phyloP scores from a whole-genome alignment of 1,140 invertebrate species.

The Pristionchus pacificus region DNA sequence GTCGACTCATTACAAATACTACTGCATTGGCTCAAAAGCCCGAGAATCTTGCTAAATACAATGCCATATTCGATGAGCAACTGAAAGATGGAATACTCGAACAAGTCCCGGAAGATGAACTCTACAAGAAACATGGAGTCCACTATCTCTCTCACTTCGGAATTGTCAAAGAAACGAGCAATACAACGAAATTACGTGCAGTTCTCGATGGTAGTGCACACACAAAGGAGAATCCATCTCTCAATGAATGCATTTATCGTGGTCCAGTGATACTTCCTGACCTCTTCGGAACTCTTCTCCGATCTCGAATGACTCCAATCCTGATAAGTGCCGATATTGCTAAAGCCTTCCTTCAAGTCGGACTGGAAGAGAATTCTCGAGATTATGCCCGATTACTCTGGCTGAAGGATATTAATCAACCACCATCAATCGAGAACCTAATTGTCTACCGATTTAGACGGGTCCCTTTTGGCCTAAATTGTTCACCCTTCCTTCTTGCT shows the following conservation, averaged over 20 bases:
- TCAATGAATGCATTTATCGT: slow-evolving; percentile 53
- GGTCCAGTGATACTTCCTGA: slow-evolving; percentile 32
- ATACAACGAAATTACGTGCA: slow-evolving; percentile 53
- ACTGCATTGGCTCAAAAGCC: background rate
- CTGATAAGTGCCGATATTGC: slow-evolving; percentile 27
- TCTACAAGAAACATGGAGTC: slow-evolving; percentile 4
- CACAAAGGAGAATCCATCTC: slow-evolving; percentile 37
- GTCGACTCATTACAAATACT: background rate
- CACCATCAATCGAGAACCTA: slow-evolving; percentile 21
- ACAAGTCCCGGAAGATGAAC: background rate
- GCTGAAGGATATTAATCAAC: slow-evolving; percentile 25
- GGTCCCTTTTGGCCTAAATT: slow-evolving; percentile 31
- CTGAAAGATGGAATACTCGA: background rate
- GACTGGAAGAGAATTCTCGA: slow-evolving; percentile 25
- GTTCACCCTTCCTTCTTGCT: slow-evolving; percentile 24
- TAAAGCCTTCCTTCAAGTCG: slow-evolving; percentile 36
- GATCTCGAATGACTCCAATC: slow-evolving; percentile 25
- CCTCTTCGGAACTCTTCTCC: slow-evolving; percentile 22
- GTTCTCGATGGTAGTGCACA: slow-evolving; percentile 58
- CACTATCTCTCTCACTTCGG: slow-evolving; percentile 61
- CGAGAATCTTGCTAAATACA: background rate
- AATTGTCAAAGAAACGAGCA: slow-evolving; percentile 44
- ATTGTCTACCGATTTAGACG: slow-evolving; percentile 18
- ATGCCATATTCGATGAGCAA: background rate
- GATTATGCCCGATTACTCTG: slow-evolving; percentile 33